These are phyloP conservation scores for Eulithis testata DNA, from an alignment of 2,888 invertebrate genomes.

Conservation along the genomic window DNA sequence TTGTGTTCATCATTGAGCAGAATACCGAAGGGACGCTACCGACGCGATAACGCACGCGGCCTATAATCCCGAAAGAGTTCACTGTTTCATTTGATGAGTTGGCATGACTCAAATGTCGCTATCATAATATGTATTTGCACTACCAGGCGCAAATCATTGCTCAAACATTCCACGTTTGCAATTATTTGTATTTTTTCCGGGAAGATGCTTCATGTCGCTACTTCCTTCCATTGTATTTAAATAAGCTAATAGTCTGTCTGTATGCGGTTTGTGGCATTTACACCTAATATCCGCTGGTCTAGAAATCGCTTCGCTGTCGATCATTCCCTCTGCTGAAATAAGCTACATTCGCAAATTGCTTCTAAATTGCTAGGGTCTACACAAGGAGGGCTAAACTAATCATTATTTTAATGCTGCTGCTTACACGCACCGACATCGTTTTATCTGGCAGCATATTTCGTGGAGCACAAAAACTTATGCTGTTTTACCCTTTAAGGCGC, in stretches of 20 bases:
- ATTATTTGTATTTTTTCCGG: slow-evolving; percentile 32
- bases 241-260: slow-evolving; percentile 33
- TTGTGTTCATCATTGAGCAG: slow-evolving; percentile 36
- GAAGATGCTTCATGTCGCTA: slow-evolving; percentile 32
- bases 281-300: slow-evolving; percentile 25
- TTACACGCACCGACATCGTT: slow-evolving; percentile 54
- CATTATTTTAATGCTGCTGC: slow-evolving; percentile 50
- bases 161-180: slow-evolving; percentile 28
- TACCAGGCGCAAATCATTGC: slow-evolving; percentile 24
- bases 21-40: slow-evolving; percentile 28
- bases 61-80: slow-evolving; percentile 3
- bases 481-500: slow-evolving; percentile 72
- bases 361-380: slow-evolving; percentile 34
- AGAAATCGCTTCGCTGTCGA: slow-evolving; percentile 29
- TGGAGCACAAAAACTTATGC: slow-evolving; percentile 68
- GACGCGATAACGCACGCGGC: not conserved
- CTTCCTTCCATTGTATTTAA: slow-evolving; percentile 41
- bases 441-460: slow-evolving; percentile 59
- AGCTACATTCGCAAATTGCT: slow-evolving; percentile 28
- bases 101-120: slow-evolving; percentile 4
- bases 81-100: not conserved
- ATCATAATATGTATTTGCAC: slow-evolving; percentile 17
- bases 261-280: slow-evolving; percentile 32
- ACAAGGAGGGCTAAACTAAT: slow-evolving; percentile 48
- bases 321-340: slow-evolving; percentile 32